phyloP scores from a whole-genome alignment of 2,888 invertebrate species.

The Trissolcus japonicus region DNA sequence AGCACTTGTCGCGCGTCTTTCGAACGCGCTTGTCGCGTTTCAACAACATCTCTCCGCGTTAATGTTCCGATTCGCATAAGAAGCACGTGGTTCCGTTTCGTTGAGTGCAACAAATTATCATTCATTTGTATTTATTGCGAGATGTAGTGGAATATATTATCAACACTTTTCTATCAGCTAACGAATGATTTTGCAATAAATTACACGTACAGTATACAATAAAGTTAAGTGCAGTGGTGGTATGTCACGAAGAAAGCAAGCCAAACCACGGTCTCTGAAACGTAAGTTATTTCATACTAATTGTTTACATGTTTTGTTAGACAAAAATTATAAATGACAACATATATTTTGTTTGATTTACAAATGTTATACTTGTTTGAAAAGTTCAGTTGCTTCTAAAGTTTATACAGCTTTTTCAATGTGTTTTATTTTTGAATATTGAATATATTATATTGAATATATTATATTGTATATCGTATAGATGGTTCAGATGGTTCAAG shows the following conservation, averaged over 20 bases:
- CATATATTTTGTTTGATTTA: not conserved
- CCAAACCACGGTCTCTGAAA: conserved; percentile 77
- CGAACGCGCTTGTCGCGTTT: conserved; percentile 64
- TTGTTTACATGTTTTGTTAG: not conserved
- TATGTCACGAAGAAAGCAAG: conserved; percentile 78
- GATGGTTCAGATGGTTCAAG: too few species aligned
- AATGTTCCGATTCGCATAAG: conserved; percentile 29
- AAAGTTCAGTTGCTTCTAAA: not conserved
- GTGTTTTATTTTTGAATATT: too few species aligned
- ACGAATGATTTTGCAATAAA: not conserved
- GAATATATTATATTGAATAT: too few species aligned
- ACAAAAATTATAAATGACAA: not conserved
- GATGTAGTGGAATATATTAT: too few species aligned
- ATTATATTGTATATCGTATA: too few species aligned
- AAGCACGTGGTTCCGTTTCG: conserved; percentile 58
- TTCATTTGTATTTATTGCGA: conserved; percentile 6
- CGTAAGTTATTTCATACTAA: conserved; percentile 70
- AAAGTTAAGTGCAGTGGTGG: conserved; percentile 58
- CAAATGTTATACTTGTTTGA: not conserved
- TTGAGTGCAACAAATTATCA: not conserved
- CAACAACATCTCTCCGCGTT: conserved; percentile 13
- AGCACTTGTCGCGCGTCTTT: conserved; percentile 71
- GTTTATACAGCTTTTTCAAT: not conserved
- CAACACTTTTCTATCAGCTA: not conserved
- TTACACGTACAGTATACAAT: too few species aligned